Evolutionary conservation across 2,888 invertebrate genomes (phyloP), one percentile per base, ranked within the genome.

Genomic region (Phyto melanocephala): DNA sequence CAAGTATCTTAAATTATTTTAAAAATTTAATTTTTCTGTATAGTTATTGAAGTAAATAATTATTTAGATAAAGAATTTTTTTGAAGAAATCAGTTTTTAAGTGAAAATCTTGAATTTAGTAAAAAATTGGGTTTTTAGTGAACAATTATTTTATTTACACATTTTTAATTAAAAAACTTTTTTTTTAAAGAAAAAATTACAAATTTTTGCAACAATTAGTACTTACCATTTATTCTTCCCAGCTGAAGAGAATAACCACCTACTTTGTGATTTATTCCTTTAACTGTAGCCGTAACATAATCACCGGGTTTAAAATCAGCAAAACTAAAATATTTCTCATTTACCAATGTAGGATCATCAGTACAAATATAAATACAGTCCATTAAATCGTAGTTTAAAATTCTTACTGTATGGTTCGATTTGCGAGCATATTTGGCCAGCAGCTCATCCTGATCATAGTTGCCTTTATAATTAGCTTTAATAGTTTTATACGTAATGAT

Each of bases 311-410:
- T 86, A 0, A 94, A 87, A 87, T 94, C 93, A 0, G 89, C 86
- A 37, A 92, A 81, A 1, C 90, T 90, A 87, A 94, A 94, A 87
- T 92, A 91, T 84, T 92, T 92, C 87, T 94, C 93, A 33, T 92
- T 89, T 1, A 96, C 86, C 2, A 94, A 81, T 0, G 90, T 86
- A 1, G 92, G 89, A 88, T 95, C 93, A 90, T 95, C 94, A 1
- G 94, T 93, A 86, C 96, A 95, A 8, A 95, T 92, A 89, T 94
- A 96, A 35, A 93, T 87, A 82, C 92, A 92, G 87, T 95, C 95
- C 54, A 95, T 92, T 28, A 92, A 90, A 89, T 94, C 93, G 91
- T 95, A 96, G 72, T 93, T 92, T 0, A 95, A 88, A 0, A 96
- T 91, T 24, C 95, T 93, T 28, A 94, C 92, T 40, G 87, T 90